phyloP scores from a whole-genome alignment of 2,113 vertebrate genomes.

The Haemorhous mexicanus region DNA sequence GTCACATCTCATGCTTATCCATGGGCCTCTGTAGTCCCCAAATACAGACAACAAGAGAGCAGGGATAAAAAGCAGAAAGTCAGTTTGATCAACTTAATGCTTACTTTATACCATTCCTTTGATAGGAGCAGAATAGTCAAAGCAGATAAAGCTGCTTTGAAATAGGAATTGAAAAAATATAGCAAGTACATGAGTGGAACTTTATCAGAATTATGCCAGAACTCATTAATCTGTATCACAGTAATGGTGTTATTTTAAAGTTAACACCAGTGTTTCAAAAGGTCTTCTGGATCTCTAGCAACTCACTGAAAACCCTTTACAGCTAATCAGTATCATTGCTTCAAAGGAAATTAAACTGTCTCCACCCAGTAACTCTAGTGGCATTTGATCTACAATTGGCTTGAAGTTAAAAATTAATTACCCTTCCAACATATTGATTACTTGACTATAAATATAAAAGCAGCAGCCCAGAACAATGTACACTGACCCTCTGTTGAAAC shows the following conservation, averaged over 20 bases:
- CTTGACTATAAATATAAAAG: conserved; percentile 80
- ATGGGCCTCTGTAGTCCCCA: background rate
- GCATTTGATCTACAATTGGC: conserved; percentile 76
- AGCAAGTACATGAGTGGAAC: conserved; percentile 8
- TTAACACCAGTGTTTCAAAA: conserved; percentile 44
- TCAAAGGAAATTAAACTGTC: conserved; percentile 73
- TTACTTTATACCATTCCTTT: conserved; percentile 28
- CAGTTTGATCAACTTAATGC: conserved; percentile 14
- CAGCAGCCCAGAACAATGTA: conserved; percentile 70
- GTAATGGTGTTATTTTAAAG: conserved; percentile 43
- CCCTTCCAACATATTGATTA: conserved; percentile 81
- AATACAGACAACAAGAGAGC: background rate
- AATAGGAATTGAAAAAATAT: conserved; percentile 15
- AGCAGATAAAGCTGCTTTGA: conserved; percentile 42
- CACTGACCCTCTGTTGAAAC: conserved; percentile 74
- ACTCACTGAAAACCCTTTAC: conserved; percentile 31
- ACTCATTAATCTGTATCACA: conserved; percentile 3
- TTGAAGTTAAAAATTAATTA: conserved; percentile 84
- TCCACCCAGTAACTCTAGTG: conserved; percentile 70
- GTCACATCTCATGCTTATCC: background rate
- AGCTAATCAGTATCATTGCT: conserved; percentile 68
- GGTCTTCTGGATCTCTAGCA: conserved; percentile 47
- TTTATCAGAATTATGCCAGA: conserved; percentile 25
- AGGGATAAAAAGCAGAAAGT: conserved; percentile 19
- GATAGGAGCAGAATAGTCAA: background rate